Evolutionary conservation across 2,888 invertebrate species (phyloP).

Genomic region (Drosophila antonietae): DNA sequence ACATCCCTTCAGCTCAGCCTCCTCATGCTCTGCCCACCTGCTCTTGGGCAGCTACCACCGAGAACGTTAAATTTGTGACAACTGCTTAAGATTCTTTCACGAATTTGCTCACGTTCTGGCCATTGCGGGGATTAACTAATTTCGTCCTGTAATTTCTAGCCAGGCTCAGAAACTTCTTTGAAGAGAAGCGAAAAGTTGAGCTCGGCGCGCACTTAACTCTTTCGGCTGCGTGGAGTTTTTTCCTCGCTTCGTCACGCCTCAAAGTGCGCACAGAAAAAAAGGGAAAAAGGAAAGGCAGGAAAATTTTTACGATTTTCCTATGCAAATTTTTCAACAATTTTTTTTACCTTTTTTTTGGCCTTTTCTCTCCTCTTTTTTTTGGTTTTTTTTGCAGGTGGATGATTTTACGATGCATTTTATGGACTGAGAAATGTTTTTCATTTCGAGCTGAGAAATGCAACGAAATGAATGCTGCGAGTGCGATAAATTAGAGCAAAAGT

Average conservation of each 20-base stretch:
- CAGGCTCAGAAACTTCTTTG: constrained; percentile 18
- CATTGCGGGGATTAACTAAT: constrained; percentile 65
- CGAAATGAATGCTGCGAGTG: constrained; percentile 44
- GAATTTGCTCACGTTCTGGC: constrained; percentile 58
- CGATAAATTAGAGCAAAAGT: constrained; percentile 60
- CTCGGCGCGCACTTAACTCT: constrained; percentile 59
- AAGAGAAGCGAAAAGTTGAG: constrained; percentile 26
- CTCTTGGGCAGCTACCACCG: background rate
- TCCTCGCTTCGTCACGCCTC: constrained; percentile 61
- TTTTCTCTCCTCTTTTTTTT: constrained; percentile 4
- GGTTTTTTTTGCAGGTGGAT: constrained; percentile 58
- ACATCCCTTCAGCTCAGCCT: background rate
- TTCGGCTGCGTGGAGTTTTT: constrained; percentile 35
- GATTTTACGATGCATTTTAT: constrained; percentile 73
- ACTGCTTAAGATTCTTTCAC: constrained; percentile 2
- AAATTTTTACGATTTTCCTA: constrained; percentile 73
- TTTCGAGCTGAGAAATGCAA: constrained; percentile 48
- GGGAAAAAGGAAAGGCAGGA: constrained; percentile 29
- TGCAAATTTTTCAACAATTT: constrained; percentile 57
- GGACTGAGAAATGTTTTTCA: constrained; percentile 61
- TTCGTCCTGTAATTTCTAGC: constrained; percentile 47
- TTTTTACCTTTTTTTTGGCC: constrained; percentile 26
- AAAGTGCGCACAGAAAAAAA: constrained; percentile 57
- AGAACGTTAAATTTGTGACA: constrained; percentile 6
- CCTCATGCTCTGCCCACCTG: background rate